Evolutionary conservation across 2,888 invertebrate genomes (phyloP).

Genomic region (Trachelus tabidus): DNA sequence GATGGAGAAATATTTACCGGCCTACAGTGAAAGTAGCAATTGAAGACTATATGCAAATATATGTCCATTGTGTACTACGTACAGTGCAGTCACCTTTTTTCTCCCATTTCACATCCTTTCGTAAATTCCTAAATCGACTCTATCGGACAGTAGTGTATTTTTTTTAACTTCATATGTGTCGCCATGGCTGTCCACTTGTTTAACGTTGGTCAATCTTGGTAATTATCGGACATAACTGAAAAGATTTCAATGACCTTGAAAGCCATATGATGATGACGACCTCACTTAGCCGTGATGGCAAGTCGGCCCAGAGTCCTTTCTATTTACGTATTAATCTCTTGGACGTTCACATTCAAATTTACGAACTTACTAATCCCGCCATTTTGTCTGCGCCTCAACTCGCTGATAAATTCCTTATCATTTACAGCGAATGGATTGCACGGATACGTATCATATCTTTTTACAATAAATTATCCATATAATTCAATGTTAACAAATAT

Average conservation of each 20-base stretch:
- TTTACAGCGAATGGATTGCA: no score
- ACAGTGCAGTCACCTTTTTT: neutral
- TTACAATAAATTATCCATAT: no score
- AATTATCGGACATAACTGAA: neutral
- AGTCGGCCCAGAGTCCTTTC: neutral
- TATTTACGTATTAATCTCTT: neutral
- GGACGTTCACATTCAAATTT: neutral
- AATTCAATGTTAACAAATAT: no score
- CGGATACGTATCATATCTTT: no score
- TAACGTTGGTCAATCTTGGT: neutral
- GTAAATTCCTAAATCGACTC: neutral
- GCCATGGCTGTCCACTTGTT: neutral
- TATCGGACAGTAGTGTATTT: neutral
- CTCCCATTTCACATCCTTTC: neutral
- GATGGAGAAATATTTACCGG: neutral
- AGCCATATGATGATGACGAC: neutral
- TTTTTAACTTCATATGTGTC: neutral
- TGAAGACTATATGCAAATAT: neutral
- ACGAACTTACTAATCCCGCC: neutral
- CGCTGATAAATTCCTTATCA: neutral
- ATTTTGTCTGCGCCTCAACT: neutral
- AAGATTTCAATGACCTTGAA: neutral
- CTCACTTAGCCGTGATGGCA: neutral
- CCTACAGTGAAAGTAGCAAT: neutral
- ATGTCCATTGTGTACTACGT: neutral